Percentiles rank a stretch among this genome's conserved stretches.
phyloP scores from a whole-genome alignment of 2,797 vertebrate species.

The Rhinoraja longicauda region DNA sequence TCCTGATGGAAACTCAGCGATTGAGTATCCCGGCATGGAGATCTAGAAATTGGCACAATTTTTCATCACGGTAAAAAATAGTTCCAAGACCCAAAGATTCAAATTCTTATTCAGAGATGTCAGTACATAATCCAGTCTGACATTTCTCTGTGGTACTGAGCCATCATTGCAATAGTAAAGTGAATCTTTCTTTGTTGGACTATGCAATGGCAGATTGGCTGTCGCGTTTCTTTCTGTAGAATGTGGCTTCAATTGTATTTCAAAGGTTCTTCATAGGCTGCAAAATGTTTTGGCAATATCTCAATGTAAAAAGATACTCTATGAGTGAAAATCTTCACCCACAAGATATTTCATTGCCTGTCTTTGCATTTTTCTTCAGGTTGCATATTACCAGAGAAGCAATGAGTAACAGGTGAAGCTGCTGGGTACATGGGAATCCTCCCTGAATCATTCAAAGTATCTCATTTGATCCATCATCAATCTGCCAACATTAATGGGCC shows the following conservation, averaged over 20 bases:
- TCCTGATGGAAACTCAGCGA: too few relatives aligned
- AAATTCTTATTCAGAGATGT: neutral
- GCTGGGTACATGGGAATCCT: neutral
- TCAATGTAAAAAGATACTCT: neutral
- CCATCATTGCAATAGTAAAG: too few relatives aligned
- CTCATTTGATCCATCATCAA: neutral
- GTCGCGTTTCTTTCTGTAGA: neutral
- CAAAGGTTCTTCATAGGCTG: neutral
- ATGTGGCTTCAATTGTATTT: too few relatives aligned
- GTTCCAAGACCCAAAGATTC: neutral
- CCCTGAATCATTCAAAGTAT: neutral
- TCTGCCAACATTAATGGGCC: neutral
- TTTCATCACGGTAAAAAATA: too few relatives aligned
- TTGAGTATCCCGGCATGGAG: too few relatives aligned
- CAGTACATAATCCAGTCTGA: neutral
- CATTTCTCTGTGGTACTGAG: neutral
- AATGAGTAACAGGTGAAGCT: neutral
- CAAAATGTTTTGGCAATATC: neutral
- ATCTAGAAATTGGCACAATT: too few relatives aligned
- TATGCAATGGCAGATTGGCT: too few relatives aligned
- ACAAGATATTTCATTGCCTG: neutral
- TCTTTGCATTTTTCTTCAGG: neutral
- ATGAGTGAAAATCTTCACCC: neutral
- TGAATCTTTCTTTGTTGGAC: too few relatives aligned
- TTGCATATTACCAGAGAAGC: neutral